Evolutionary conservation across 2,888 invertebrate genomes (phyloP).

Genomic region (Trachelus iudaicus): DNA sequence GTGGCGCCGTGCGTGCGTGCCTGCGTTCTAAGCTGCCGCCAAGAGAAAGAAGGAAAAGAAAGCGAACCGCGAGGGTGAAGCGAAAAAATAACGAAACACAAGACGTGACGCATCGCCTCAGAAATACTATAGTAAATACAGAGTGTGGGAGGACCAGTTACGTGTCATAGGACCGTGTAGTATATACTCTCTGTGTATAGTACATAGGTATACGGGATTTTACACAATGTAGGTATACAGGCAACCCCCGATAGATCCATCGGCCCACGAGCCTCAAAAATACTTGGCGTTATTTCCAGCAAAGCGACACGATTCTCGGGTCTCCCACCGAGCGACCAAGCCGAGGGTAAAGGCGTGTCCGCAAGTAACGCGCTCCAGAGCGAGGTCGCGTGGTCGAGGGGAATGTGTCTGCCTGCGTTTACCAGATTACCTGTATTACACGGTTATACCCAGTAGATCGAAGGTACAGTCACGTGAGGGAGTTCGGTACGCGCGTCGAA

Average conservation of each 20-base stretch:
- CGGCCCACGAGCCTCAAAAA: not conserved
- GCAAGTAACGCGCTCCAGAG: not conserved
- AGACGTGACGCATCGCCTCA: not conserved
- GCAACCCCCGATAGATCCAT: not conserved
- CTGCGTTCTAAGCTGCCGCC: not conserved
- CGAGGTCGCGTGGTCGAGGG: not conserved
- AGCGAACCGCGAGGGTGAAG: not conserved
- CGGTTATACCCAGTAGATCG: not conserved
- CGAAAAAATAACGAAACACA: not conserved
- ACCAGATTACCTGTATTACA: not conserved
- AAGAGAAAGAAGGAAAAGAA: not conserved
- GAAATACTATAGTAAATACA: not conserved
- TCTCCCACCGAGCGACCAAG: not conserved
- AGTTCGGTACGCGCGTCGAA: slow-evolving; percentile 18
- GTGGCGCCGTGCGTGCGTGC: not conserved
- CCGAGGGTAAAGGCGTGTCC: not conserved
- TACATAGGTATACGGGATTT: not conserved
- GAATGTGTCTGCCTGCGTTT: not conserved
- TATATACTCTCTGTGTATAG: not conserved
- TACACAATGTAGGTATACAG: not conserved
- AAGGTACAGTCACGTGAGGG: slow-evolving; percentile 4
- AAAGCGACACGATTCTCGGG: not conserved
- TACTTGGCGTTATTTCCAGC: not conserved
- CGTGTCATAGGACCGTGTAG: not conserved
- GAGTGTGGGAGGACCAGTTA: not conserved